Evolutionary conservation across 2,797 vertebrate genomes (phyloP), one percentile per base, ranked within the genome.

Genomic region (Coregonus ussuriensis): DNA sequence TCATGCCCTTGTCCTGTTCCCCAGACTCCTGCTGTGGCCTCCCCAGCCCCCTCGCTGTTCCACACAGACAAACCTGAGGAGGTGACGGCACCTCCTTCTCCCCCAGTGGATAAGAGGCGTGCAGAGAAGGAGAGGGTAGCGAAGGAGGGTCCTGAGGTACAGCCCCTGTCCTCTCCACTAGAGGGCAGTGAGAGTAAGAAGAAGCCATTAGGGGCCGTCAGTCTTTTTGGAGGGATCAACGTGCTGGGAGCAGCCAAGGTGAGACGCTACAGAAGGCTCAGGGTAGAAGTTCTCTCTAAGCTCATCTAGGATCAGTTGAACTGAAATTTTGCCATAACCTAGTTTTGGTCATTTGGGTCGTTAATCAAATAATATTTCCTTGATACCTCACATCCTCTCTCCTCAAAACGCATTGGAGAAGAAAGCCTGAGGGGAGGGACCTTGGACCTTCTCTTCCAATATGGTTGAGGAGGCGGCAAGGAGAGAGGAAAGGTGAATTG

Each of bases 141-240:
- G 15, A 79, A 78, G 6, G 74, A 85, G 70, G 80, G 31, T 35
- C 74, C 84, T 0, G 83, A 87, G 29, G 71, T 35, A 4, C 66
- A 73, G 54, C 54, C 79, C 9, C 74, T 76, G 1, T 37, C 82
- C 1, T 72, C 85, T 14, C 81, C 75, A 0, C 78, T 76, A 25
- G 90, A 93, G 83, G 84, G 13, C 1, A 78, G 5, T 25, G 86
- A 90, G 31, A 74, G 76, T 74, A 91, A 89, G 83, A 93, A 90
- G 84, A 94, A 92, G 71, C 86, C 91, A 33, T 88, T 72, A 41
- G 93, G 89, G 78, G 89, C 91, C 0, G 90, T 95, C 81, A 92
- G 90, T 76, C 86, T 94, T 65, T 93, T 94, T 76, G 91, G 81
- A 81, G 91, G 85, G 85, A 85, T 92, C 35, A 74, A 92, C 14